These are phyloP conservation scores for Thera britannica DNA, from an alignment of 2,888 invertebrate species.

Conservation along the genomic window DNA sequence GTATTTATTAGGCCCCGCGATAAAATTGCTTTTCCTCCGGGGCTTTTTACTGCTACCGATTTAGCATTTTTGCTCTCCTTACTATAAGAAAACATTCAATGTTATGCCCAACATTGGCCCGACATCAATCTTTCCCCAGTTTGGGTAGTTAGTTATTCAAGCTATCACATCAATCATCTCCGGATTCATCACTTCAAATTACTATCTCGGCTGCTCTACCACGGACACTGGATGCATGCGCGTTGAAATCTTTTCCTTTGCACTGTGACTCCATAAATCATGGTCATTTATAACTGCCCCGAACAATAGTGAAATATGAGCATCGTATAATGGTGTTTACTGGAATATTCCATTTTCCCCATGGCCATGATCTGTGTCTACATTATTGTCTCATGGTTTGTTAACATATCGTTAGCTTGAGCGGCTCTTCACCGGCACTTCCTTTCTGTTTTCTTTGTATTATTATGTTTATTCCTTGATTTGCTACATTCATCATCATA, in stretches of 20 bases:
- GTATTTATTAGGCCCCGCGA: too few species aligned
- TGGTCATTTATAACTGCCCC: constrained; percentile 26
- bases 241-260: constrained; percentile 19
- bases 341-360: constrained; percentile 47
- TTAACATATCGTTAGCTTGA: constrained; percentile 54
- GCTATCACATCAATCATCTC: constrained; percentile 14
- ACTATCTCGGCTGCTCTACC: constrained; percentile 3
- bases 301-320: constrained; percentile 33
- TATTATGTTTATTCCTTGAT: constrained; percentile 13
- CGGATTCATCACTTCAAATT: constrained; percentile 5
- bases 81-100: neutral
- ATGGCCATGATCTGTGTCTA: constrained; percentile 35
- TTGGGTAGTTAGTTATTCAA: constrained; percentile 12
- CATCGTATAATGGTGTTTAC: constrained; percentile 38
- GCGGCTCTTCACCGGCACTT: constrained; percentile 20
- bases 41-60: too few species aligned
- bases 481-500: too few species aligned
- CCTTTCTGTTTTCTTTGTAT: constrained; percentile 16
- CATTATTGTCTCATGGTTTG: constrained; percentile 45
- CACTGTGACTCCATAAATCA: constrained; percentile 27
- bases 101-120: neutral
- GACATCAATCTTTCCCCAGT: constrained; percentile 10
- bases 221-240: constrained; percentile 7
- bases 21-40: too few species aligned
- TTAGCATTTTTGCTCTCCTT: too few species aligned